Percentiles rank a stretch among this genome's conserved stretches.
phyloP scores from a whole-genome alignment of 2,113 vertebrate genomes.

The Morone chrysops region DNA sequence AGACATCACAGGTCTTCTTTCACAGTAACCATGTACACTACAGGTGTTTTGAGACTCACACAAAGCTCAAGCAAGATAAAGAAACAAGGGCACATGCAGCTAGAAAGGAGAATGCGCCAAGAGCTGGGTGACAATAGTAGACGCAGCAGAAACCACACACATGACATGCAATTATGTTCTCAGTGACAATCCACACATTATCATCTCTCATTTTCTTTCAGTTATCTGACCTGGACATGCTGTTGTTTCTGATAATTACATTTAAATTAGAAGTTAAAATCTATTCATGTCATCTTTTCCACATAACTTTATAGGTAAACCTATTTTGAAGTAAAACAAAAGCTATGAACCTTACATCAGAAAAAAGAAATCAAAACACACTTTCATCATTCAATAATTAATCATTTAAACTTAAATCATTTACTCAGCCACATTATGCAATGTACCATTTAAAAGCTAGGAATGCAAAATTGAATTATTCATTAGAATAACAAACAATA shows the following conservation, averaged over 20 bases:
- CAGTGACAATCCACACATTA: not conserved
- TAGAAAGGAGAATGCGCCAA: not conserved
- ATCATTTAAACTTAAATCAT: not conserved
- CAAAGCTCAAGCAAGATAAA: not conserved
- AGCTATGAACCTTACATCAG: not conserved
- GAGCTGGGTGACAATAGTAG: not conserved
- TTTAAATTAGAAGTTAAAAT: not conserved
- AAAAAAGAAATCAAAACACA: not conserved
- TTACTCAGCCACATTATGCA: not conserved
- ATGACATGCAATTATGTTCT: not conserved
- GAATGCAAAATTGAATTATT: conserved; percentile 17
- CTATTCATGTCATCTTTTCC: not conserved
- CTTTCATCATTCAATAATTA: conserved; percentile 2
- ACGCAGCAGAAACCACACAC: not conserved
- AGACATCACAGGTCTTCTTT: not conserved
- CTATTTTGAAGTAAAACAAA: no score
- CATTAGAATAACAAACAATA: not conserved
- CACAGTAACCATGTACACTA: not conserved
- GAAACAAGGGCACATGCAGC: not conserved
- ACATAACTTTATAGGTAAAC: not conserved
- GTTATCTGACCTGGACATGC: not conserved
- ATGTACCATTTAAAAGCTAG: conserved; percentile 11
- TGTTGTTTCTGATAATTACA: not conserved
- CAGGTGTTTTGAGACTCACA: not conserved
- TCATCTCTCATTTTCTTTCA: not conserved